Conservation (phyloP, 2,113 vertebrate genomes). For the Aptenodytes patagonicus region DNA sequence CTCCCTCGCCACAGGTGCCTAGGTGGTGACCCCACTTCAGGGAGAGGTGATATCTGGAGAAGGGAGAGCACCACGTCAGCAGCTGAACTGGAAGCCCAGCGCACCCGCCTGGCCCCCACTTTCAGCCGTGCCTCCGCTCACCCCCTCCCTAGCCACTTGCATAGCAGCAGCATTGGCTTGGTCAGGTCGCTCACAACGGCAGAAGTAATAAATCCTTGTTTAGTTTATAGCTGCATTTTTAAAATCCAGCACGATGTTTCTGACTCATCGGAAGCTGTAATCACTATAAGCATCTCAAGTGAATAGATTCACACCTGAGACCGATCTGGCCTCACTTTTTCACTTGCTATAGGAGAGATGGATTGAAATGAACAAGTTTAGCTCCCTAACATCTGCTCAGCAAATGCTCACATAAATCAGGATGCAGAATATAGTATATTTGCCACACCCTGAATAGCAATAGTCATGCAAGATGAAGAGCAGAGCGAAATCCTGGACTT, state of each 20-base stretch:
- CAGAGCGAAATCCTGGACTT: background rate
- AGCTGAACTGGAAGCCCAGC: background rate
- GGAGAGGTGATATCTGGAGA: background rate
- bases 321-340: background rate
- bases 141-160: background rate
- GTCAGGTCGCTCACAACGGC: background rate
- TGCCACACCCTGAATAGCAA: conserved; percentile 37
- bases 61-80: background rate
- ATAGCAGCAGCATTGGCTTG: fast-evolving
- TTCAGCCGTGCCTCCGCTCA: background rate
- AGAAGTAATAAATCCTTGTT: background rate
- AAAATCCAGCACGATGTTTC: background rate
- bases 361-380: background rate
- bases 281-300: background rate
- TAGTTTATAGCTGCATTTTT: background rate
- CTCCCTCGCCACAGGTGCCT: background rate
- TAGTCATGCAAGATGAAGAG: conserved; percentile 2
- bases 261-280: background rate
- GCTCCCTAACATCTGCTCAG: conserved; percentile 18
- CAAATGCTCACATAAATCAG: conserved; percentile 53
- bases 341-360: background rate
- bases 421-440: background rate
- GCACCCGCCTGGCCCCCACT: fast-evolving
- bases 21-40: background rate
- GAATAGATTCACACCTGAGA: background rate